These are phyloP conservation scores for Pangasius sanitwongsei DNA, from an alignment of 2,797 vertebrate species.

Conservation along the genomic window DNA sequence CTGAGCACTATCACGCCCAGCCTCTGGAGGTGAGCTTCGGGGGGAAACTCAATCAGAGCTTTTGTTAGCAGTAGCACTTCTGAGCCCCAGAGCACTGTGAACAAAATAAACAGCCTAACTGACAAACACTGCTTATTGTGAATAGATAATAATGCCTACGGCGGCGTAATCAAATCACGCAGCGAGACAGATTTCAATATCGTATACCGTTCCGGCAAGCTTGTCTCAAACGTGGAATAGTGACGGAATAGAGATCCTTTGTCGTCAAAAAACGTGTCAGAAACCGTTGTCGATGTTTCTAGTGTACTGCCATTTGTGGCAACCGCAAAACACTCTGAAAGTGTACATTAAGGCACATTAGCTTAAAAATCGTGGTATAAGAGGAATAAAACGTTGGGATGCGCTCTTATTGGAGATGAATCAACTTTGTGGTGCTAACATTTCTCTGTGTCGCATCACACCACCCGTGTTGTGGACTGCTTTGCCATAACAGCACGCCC, in stretches of 20 bases:
- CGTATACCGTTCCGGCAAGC: background rate
- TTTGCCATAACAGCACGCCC: background rate
- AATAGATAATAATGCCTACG: background rate
- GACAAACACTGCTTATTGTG: background rate
- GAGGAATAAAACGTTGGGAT: too few species aligned
- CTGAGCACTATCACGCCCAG: slow-evolving; percentile 98
- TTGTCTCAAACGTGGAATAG: background rate
- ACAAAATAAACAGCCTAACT: background rate
- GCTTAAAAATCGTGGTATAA: too few species aligned
- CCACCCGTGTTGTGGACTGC: background rate
- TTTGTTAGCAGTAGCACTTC: background rate
- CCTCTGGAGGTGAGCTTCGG: slow-evolving; percentile 88
- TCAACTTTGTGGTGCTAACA: background rate
- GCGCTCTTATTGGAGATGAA: too few species aligned
- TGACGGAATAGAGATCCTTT: background rate
- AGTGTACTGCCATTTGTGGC: too few species aligned
- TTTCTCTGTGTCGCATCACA: too few species aligned
- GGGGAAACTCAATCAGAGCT: background rate
- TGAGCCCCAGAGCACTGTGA: background rate
- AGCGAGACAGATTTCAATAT: background rate
- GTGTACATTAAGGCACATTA: too few species aligned
- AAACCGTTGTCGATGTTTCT: too few species aligned
- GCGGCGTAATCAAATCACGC: background rate
- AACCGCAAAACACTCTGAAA: too few species aligned
- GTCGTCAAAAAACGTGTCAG: background rate